Conservation (phyloP, 2,113 vertebrate genomes). For the Pollimyrus isidori region DNA sequence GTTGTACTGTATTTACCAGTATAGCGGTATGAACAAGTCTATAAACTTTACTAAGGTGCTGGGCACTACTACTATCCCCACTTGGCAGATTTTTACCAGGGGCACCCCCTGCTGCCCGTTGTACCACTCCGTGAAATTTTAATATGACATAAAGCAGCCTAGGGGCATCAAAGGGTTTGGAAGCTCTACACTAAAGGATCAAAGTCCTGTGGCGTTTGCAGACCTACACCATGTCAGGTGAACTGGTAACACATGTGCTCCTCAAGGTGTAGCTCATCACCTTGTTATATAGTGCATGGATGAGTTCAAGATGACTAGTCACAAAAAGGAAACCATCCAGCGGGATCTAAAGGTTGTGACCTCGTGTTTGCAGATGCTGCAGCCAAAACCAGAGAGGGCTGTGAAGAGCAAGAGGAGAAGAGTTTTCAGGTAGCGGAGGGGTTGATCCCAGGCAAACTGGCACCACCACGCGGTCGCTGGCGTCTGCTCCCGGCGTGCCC, state of each 20-base stretch:
- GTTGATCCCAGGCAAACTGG: neutral
- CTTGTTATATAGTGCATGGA: neutral
- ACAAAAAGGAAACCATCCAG: neutral
- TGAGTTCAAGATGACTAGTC: neutral
- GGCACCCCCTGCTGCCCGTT: neutral
- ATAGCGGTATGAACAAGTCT: neutral
- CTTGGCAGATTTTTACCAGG: neutral
- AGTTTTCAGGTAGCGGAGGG: conserved; percentile 49
- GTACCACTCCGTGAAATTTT: neutral
- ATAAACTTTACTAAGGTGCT: neutral
- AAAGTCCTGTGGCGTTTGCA: neutral
- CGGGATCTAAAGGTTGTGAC: neutral
- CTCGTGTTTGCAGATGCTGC: conserved; percentile 38
- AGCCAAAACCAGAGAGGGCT: conserved; percentile 57
- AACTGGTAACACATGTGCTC: neutral
- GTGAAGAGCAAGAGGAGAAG: conserved; percentile 60
- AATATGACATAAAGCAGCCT: neutral
- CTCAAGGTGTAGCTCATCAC: neutral
- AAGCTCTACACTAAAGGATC: neutral
- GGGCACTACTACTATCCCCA: neutral
- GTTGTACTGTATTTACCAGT: neutral
- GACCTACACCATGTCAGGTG: neutral
- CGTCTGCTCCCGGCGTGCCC: neutral
- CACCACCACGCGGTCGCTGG: neutral
- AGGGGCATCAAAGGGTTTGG: neutral